Conservation (phyloP, 2,888 invertebrate species). For the Drosophila mulleri region DNA sequence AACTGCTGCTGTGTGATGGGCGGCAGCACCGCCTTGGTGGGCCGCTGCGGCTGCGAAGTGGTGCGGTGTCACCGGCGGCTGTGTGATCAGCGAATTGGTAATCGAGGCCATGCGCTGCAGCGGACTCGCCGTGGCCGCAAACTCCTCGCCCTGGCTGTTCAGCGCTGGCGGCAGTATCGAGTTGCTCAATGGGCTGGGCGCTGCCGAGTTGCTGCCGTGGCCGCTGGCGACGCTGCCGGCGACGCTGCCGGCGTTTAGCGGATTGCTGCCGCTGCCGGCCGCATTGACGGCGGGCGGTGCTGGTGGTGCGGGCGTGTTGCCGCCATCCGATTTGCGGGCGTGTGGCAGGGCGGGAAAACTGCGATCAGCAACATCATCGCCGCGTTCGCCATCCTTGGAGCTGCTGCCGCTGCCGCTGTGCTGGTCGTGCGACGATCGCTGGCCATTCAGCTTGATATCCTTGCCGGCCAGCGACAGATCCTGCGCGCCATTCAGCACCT, state of each 20-base stretch:
- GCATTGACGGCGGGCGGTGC: constrained; percentile 55
- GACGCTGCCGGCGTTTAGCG: constrained; percentile 37
- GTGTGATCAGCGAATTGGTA: constrained; percentile 97
- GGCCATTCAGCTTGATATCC: constrained; percentile 85
- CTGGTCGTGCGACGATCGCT: constrained; percentile 80
- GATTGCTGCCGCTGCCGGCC: constrained; percentile 47
- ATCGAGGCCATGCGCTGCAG: constrained; percentile 99
- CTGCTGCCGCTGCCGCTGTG: constrained; percentile 62
- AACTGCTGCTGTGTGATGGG: constrained; percentile 99
- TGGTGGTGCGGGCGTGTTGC: constrained; percentile 84
- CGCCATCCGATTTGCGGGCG: constrained; percentile 92
- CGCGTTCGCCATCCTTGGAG: constrained; percentile 73
- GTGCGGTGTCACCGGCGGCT: constrained; percentile 94
- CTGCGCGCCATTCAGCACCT: constrained; percentile 89
- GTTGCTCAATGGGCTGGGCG: constrained; percentile 93
- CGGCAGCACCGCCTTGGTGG: constrained; percentile 97
- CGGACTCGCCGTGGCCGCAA: constrained; percentile 95
- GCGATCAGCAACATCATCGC: constrained; percentile 46
- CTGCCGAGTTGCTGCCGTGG: constrained; percentile 88
- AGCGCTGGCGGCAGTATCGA: constrained; percentile 94
- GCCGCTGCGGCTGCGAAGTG: constrained; percentile 93
- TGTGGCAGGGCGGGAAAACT: constrained; percentile 48
- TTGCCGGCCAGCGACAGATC: constrained; percentile 91
- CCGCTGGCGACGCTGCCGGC: constrained; percentile 34
- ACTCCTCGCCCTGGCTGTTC: constrained; percentile 91